Evolutionary conservation across 2,797 vertebrate species (phyloP).

Genomic region (Sternotherus odoratus): DNA sequence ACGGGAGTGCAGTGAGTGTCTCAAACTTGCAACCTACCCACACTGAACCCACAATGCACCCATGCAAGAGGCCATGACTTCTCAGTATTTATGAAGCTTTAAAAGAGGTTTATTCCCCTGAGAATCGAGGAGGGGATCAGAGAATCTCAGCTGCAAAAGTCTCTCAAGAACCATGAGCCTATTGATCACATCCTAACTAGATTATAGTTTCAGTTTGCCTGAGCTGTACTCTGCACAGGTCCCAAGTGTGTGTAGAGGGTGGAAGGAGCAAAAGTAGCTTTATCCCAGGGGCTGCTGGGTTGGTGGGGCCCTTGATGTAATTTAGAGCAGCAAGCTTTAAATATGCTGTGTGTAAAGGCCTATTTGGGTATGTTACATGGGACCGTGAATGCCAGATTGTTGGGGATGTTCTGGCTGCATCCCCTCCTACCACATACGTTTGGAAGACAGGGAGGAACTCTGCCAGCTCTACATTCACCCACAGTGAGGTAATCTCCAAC

Average conservation of each 20-base stretch:
- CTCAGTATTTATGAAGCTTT: background rate
- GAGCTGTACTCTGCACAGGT: background rate
- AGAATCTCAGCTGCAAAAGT: background rate
- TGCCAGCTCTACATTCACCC: background rate
- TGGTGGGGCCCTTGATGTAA: background rate
- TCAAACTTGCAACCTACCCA: background rate
- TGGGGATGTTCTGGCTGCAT: background rate
- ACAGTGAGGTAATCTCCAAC: background rate
- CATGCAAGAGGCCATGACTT: background rate
- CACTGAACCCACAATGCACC: background rate
- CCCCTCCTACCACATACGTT: background rate
- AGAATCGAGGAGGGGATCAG: background rate
- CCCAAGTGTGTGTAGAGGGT: background rate
- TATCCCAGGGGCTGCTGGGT: background rate
- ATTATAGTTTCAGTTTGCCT: background rate
- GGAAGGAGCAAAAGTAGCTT: background rate
- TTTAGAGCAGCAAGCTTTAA: background rate
- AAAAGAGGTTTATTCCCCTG: background rate
- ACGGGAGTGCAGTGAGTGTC: accelerated
- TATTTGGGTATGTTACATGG: background rate
- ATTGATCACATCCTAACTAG: background rate
- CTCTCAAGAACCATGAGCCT: background rate
- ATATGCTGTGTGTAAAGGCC: background rate
- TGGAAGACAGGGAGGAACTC: background rate
- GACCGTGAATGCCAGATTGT: background rate